Conservation (phyloP, 1,140 invertebrate genomes). For the Plectrocnemia conspersa region DNA sequence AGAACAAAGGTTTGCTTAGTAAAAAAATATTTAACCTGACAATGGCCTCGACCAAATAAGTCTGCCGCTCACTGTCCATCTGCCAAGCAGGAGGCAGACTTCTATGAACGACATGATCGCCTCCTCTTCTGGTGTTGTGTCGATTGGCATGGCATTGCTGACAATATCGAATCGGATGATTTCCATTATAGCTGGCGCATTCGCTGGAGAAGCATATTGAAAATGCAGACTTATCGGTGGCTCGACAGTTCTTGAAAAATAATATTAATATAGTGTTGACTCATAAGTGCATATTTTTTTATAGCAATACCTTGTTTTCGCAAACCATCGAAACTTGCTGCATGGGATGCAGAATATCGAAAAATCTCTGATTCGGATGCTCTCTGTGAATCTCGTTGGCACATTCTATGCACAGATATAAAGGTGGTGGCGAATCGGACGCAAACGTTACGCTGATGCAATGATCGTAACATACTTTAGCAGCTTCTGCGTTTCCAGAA, state of each 20-base stretch:
- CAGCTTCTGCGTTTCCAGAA: conserved; percentile 76
- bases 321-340: conserved; percentile 91
- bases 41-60: conserved; percentile 94
- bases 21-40: conserved; percentile 63
- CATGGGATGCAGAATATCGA: conserved; percentile 91
- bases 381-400: conserved; percentile 84
- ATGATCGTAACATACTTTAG: conserved; percentile 88
- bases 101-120: conserved; percentile 85
- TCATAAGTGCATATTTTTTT: not conserved
- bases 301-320: conserved; percentile 83
- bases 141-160: conserved; percentile 83
- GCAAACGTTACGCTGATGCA: conserved; percentile 78
- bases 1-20: not conserved
- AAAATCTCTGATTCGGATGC: conserved; percentile 79
- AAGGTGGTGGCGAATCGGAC: conserved; percentile 82
- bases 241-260: conserved; percentile 79
- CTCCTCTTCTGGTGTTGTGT: conserved; percentile 78
- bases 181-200: conserved; percentile 93
- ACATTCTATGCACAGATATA: conserved; percentile 96
- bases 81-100: conserved; percentile 80
- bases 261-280: no score
- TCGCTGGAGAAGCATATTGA: conserved; percentile 96
- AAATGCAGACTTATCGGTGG: conserved; percentile 87
- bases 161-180: conserved; percentile 93
- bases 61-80: conserved; percentile 85